Base-by-base conservation (phyloP, 2,797 vertebrate species). In the Thaleichthys pacificus region DNA sequence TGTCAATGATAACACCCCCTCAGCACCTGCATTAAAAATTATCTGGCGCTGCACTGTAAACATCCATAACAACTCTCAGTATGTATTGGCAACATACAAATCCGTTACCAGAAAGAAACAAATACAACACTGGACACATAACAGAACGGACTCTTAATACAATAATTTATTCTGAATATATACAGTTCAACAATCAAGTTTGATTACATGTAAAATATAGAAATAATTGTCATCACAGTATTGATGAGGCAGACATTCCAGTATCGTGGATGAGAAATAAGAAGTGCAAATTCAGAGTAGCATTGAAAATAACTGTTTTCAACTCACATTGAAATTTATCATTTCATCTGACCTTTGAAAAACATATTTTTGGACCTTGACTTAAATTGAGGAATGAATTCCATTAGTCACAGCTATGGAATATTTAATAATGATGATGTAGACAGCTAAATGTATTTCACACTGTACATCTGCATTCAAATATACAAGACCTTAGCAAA, bases 231-330 rank as follows among this genome's bases (percentile, higher is more conserved):
- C 17, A 47, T 56, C 74, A 66, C 67, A 77, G 58, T 68, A 42
- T 22, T 22, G 54, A 30, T 74, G 81, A 84, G 72, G 74, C 71
- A 77, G 51, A 77, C 67, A 11, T 73, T 79, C 60, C 76, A 78
- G 57, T 74, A 61, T 58, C 19, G 67, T 66, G 28, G 49, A 47
- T 72, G 68, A 51, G 68, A 66, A 79, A 74, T 61, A 47, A 71
- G 61, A 47, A 71, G 61, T 63, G 24, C 72, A 72, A 66, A 70
- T 70, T 79, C 61, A 62, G 71, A 75, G 58, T 64, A 72, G 63
- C 70, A 70, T 51, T 70, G 71, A 80, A 77, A 76, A 17, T n/a
- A 56, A 62, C 71, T 22, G 57, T 61, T n/a, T 28, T 30, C 22
- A 65, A 32, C 9, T 58, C 19, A 12, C 17, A 28, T 32, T 49